phyloP scores from a whole-genome alignment of 1,140 invertebrate species.

The Pseudomyrmex dendroicus region DNA sequence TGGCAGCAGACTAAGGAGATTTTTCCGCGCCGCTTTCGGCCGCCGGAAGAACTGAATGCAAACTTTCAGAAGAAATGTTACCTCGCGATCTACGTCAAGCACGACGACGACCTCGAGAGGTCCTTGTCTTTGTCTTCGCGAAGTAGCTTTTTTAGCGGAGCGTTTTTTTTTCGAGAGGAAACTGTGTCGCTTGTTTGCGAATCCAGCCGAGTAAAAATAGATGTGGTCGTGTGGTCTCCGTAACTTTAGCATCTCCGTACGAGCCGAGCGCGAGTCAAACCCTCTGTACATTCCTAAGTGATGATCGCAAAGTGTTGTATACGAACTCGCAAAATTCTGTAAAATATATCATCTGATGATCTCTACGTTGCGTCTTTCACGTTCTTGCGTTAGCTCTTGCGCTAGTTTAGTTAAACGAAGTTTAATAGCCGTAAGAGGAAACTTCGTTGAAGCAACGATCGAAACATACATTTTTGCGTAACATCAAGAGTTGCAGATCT shows the following conservation, averaged over 20 bases:
- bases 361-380: constrained; percentile 5
- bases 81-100: constrained; percentile 18
- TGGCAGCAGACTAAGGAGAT: constrained; percentile 64
- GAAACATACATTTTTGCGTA: constrained; percentile 54
- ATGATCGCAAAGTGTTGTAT: constrained; percentile 33
- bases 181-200: constrained; percentile 2
- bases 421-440: neutral
- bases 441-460: constrained; percentile 20
- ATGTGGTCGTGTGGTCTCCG: constrained; percentile 5
- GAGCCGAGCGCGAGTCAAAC: constrained; percentile 38
- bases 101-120: neutral
- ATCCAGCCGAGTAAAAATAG: constrained; percentile 68
- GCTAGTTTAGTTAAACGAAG: neutral
- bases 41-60: constrained; percentile 67
- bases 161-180: constrained; percentile 41
- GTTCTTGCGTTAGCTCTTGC: neutral
- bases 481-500: constrained; percentile 53
- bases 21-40: constrained; percentile 66
- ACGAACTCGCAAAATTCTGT: constrained; percentile 46
- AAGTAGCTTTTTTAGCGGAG: neutral
- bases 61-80: constrained; percentile 3
- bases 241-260: constrained; percentile 26
- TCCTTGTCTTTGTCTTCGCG: neutral
- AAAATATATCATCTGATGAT: constrained; percentile 51
- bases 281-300: constrained; percentile 40